phyloP scores from a whole-genome alignment of 2,797 vertebrate species.

The Acrocephalus scirpaceus region DNA sequence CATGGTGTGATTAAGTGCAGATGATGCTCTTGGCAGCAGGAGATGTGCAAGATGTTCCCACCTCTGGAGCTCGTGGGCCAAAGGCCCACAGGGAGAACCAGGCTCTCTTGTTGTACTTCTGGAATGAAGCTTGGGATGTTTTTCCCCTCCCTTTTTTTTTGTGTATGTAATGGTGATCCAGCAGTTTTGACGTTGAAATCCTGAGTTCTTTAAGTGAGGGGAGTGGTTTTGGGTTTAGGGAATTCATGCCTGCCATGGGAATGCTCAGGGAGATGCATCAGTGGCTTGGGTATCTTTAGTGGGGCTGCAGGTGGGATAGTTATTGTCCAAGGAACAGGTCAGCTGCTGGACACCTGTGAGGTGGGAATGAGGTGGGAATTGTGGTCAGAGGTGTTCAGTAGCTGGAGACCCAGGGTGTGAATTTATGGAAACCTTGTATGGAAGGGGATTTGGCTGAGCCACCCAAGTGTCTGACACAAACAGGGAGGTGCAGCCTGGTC shows the following conservation, averaged over 20 bases:
- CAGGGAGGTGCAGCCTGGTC: not conserved
- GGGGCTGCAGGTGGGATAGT: not conserved
- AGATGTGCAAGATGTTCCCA: not conserved
- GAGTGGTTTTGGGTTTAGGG: not conserved
- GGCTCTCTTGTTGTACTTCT: not conserved
- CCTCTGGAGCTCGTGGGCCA: not conserved
- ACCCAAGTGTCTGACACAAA: rapidly evolving
- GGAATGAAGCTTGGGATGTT: not conserved
- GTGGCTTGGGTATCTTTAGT: too few relatives aligned
- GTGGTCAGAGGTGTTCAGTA: too few relatives aligned
- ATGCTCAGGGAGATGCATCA: rapidly evolving
- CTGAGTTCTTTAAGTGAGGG: not conserved
- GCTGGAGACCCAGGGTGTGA: not conserved
- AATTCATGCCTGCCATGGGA: rapidly evolving
- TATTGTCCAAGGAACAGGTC: rapidly evolving
- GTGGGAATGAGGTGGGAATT: not conserved
- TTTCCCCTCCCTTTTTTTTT: not conserved
- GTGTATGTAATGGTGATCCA: not conserved
- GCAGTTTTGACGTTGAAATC: not conserved
- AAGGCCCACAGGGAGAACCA: not conserved
- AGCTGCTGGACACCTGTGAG: not conserved
- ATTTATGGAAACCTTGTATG: not conserved
- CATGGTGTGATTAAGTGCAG: not conserved
- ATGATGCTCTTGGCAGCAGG: not conserved
- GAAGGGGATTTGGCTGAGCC: not conserved